Conservation (phyloP, 2,113 vertebrate genomes). For the Podarcis muralis region DNA sequence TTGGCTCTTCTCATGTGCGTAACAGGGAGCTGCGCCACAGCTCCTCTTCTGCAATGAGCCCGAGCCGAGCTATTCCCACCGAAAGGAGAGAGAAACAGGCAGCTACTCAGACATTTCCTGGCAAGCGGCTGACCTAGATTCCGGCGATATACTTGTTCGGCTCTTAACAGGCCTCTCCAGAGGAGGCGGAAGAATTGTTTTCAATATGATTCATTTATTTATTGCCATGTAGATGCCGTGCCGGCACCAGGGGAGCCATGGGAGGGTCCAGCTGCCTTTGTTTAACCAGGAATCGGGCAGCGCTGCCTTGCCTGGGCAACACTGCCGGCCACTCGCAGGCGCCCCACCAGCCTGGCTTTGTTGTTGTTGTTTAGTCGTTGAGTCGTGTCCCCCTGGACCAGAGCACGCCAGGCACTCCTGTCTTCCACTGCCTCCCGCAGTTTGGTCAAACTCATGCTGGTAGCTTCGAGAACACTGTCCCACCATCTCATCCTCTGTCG, state of each 20-base stretch:
- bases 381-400: too few species aligned
- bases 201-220: background rate
- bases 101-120: background rate
- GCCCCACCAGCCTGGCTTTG: background rate
- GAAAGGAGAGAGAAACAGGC: background rate
- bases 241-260: background rate
- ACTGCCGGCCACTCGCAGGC: background rate
- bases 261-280: background rate
- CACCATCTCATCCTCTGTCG: too few species aligned
- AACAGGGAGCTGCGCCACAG: too few species aligned
- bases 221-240: background rate
- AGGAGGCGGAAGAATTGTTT: constrained; percentile 12
- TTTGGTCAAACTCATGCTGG: too few species aligned
- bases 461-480: too few species aligned
- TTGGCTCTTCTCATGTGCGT: too few species aligned
- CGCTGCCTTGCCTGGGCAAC: background rate
- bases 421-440: too few species aligned
- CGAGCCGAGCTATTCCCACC: background rate
- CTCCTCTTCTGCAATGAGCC: too few species aligned
- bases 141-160: background rate
- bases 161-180: background rate
- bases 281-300: background rate
- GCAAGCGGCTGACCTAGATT: constrained; percentile 23
- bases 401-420: too few species aligned
- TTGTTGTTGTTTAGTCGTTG: too few species aligned